Evolutionary conservation across 2,888 invertebrate genomes (phyloP).

Genomic region (Eutolmus rufibarbis): DNA sequence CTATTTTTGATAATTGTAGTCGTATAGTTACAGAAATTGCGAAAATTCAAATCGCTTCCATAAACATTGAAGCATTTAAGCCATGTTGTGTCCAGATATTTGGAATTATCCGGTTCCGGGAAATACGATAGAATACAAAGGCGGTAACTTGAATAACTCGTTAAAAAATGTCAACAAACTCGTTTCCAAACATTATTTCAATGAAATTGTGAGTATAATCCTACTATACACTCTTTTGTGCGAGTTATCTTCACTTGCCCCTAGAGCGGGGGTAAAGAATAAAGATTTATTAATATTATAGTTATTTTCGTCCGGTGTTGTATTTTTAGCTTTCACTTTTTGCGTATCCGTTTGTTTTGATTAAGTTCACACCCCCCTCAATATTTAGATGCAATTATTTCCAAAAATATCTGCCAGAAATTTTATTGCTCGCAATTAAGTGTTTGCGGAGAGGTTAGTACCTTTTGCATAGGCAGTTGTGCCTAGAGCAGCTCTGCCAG

Average conservation of each 20-base stretch:
- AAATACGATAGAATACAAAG: constrained; percentile 58
- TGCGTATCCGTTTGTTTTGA: not conserved
- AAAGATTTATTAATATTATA: not conserved
- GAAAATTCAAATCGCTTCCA: not conserved
- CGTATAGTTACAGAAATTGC: not conserved
- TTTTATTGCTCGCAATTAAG: not conserved
- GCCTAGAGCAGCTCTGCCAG: not conserved
- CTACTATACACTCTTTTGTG: not conserved
- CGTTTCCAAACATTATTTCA: constrained; percentile 64
- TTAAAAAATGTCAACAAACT: constrained; percentile 53
- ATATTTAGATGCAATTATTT: not conserved
- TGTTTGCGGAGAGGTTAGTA: not conserved
- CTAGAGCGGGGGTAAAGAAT: not conserved
- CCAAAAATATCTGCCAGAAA: not conserved
- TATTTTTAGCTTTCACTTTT: not conserved
- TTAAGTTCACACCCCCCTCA: not conserved
- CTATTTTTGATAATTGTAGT: not conserved
- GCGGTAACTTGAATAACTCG: constrained; percentile 52
- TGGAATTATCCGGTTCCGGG: constrained; percentile 65
- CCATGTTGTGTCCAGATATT: constrained; percentile 68
- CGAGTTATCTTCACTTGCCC: not conserved
- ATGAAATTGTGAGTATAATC: constrained; percentile 65
- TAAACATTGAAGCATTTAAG: not conserved
- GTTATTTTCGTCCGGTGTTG: not conserved
- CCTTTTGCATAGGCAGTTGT: not conserved